Conservation (phyloP, 2,113 vertebrate species). For the Myocastor coypus region DNA sequence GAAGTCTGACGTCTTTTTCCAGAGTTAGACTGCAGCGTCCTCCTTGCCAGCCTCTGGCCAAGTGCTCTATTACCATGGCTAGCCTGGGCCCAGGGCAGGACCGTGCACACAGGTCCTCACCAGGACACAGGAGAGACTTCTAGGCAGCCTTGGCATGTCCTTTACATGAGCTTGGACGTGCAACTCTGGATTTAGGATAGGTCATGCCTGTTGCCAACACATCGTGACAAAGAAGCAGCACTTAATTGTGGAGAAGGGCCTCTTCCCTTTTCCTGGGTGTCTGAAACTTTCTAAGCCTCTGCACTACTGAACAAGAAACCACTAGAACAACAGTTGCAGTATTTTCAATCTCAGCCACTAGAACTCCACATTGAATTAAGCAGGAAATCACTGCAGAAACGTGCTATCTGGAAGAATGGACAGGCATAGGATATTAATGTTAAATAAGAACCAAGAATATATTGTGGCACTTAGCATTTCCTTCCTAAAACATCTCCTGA, state of each 20-base stretch:
- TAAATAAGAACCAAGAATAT: slow-evolving; percentile 51
- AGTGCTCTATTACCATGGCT: neutral
- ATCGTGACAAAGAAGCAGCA: neutral
- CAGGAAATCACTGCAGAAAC: neutral
- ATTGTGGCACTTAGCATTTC: slow-evolving; percentile 22
- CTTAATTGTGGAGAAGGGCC: neutral
- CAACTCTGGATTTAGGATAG: neutral
- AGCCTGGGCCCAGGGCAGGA: neutral
- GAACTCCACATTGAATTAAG: slow-evolving; percentile 44
- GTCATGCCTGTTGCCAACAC: neutral
- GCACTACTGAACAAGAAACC: neutral
- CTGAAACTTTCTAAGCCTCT: neutral
- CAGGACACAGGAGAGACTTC: neutral
- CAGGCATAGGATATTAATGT: neutral
- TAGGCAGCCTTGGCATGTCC: accelerated
- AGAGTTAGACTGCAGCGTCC: neutral
- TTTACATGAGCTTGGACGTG: neutral
- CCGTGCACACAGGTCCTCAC: neutral
- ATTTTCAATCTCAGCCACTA: neutral
- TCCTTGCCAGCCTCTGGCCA: neutral
- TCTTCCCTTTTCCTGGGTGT: neutral
- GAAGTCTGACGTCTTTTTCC: neutral
- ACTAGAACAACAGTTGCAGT: neutral
- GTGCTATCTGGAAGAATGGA: neutral
- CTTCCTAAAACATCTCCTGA: slow-evolving; percentile 8